Base-by-base conservation (phyloP, 2,797 vertebrate genomes). In the Meriones psammophilus region DNA sequence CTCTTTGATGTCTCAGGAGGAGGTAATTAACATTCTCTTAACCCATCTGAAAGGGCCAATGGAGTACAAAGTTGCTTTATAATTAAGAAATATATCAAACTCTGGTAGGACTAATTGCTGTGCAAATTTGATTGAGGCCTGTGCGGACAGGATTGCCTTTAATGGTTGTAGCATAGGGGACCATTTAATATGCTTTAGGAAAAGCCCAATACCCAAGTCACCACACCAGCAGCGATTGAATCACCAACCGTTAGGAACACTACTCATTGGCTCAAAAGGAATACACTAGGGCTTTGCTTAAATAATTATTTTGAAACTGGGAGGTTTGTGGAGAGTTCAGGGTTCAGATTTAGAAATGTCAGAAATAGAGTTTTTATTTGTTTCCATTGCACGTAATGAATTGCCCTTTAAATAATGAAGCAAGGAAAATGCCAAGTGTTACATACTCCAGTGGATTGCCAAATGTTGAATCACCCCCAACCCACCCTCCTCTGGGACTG, bases 1-100 rank as follows among this genome's bases (percentile, higher is more conserved):
- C 84, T 96, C 85, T 95, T 96, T 95, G 94, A 92, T 94, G 92
- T 96, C 96, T 97, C 96, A 92, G 94, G 96, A 97, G 96, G 92
- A 97, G 95, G 96, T 97, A 96, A 97, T 97, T 97, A 98, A 96
- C 1, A 73, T 97, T 97, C 92, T 95, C 92, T 96, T 97, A 97
- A 97, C 95, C 96, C 95, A 95, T 97, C 91, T 88, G 90, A 97
- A 97, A 97, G 94, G 96, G 96, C 97, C 97, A 97, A 94, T 95
- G 78, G 94, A 97, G 96, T 97, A 97, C 96, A 97, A 97, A 97
- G 97, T 97, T 97, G 97, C 96, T 96, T 97, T 97, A 97, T 97
- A 97, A 98, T 97, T 98, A 97, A 98, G 96, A 97, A 97, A 97
- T 97, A 97, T 97, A 97, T 96, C 97, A 97, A 96, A 96, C 95